Base-by-base conservation (phyloP, 2,888 invertebrate species). In the Myathropa florea region DNA sequence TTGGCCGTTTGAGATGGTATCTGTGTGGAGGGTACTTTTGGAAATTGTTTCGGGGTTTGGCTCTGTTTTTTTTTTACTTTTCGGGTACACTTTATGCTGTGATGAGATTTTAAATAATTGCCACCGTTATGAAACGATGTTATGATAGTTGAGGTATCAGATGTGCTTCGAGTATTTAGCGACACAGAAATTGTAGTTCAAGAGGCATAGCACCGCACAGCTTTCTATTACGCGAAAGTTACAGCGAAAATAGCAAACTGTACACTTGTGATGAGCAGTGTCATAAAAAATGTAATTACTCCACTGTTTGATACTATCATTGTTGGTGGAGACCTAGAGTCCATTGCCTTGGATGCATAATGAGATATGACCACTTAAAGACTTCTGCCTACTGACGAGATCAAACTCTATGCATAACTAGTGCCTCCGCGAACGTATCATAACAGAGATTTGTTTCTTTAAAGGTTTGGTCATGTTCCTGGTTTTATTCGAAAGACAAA, bases 1-100 rank as follows among this genome's bases (percentile, higher is more conserved):
- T 84, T 84, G 70, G 59, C 59, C 65, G 61, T 70, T 77, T 78
- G 59, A 30, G 85, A 85, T 85, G 63, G 12, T 73, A 85, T 85
- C 85, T 68, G 53, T n/a, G 64, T 24, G 64, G 61, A 59, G 60
- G 65, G 14, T 23, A 60, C 14, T 61, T 79, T 39, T 18, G 60
- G 70, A 24, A 57, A 63, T 68, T 46, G 39, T 30, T n/a, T 30
- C 1, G 23, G 72, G 10, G 3, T 12, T 26, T 55, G 72, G 10
- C 1, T 12, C 23, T 55, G 33, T 33, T 33, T 10, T 10, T 33
- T 33, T 30, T 30, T 30, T 10, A 1, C 10, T 57, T 53, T 24
- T 57, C 28, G 18, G 18, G 6, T 26, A 59, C n/a, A 53, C 33
- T 39, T 67, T 67, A 26, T 46, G 39, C 24, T 46, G 26, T 64